Percentiles rank a stretch among this genome's conserved stretches.
Conservation (phyloP, 2,113 vertebrate species). For the Malurus cyaneus region DNA sequence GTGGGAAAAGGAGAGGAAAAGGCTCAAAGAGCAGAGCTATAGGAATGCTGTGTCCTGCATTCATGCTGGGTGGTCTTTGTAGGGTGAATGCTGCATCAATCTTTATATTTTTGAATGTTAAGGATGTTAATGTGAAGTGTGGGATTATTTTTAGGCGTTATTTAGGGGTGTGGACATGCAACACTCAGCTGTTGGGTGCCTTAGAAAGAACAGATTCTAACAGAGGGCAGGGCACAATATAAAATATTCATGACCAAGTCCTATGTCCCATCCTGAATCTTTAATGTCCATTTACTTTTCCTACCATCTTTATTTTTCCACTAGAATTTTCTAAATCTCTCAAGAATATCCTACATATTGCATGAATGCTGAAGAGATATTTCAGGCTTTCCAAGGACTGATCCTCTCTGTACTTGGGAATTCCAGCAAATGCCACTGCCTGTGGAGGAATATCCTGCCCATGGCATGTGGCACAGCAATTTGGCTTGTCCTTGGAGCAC, state of each 20-base stretch:
- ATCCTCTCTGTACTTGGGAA: not conserved
- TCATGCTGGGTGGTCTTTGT: not conserved
- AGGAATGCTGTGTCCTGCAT: not conserved
- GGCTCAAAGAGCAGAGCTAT: not conserved
- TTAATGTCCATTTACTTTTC: conserved; percentile 1
- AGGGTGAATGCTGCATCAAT: not conserved
- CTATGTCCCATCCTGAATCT: not conserved
- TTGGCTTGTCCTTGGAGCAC: not conserved
- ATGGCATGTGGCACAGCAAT: not conserved
- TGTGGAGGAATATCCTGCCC: not conserved
- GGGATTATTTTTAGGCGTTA: not conserved
- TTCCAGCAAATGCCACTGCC: not conserved
- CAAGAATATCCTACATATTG: not conserved
- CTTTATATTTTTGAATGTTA: not conserved
- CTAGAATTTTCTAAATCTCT: not conserved
- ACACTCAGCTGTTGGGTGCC: not conserved
- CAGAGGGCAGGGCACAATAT: not conserved
- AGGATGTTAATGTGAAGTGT: not conserved
- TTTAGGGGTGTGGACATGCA: not conserved
- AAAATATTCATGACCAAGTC: not conserved
- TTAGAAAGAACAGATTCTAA: conserved; percentile 1
- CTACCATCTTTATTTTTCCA: conserved; percentile 6
- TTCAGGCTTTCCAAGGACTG: not conserved
- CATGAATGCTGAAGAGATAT: not conserved
- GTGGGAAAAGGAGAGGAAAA: not conserved